Evolutionary conservation across 2,888 invertebrate species (phyloP), one percentile per base, ranked within the genome.

Genomic region (Nomada hirtipes): DNA sequence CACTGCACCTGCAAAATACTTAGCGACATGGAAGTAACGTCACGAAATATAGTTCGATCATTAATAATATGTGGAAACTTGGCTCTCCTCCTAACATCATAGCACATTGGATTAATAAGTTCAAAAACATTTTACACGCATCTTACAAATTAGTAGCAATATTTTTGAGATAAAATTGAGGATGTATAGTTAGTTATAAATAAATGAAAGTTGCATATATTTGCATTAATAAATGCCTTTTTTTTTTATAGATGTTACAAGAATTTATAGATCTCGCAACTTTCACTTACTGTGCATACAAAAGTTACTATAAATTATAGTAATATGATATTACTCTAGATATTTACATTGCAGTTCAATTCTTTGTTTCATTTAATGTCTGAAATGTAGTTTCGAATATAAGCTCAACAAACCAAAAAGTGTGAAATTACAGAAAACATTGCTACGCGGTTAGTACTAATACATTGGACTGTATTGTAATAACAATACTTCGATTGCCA

Each of bases 1-100:
- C 89, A 88, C 93, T 90, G 93, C 92, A 92, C 93, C 93, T 93
- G 93, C 90, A 93, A 93, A 93, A 93, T 91, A 93, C 92, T 93
- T 91, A 92, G 90, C 91, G 90, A 91, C 90, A 91, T 90, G 89
- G 92, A 89, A 89, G 88, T 86, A 86, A 89, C 86, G 76, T 86
- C 87, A 85, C 87, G 82, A 90, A 90, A 87, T 85, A 71, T 88
- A 65, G 80, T 83, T 88, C 71, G 85, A 86, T 87, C 13, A 57
- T 20, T 70, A 82, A 81, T 77, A 84, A 87, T 85, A 76, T 85
- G 84, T 86, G 81, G 84, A 85, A 86, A 89, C 82, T 84, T 82
- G 74, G 88, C 85, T 85, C 85, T 89, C 84, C 85, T 82, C 84
- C 86, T 86, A 87, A 86, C 76, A 82, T 78, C 84, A 86, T 84